phyloP scores from a whole-genome alignment of 2,797 vertebrate species.

The Petrocephalus sullivani region DNA sequence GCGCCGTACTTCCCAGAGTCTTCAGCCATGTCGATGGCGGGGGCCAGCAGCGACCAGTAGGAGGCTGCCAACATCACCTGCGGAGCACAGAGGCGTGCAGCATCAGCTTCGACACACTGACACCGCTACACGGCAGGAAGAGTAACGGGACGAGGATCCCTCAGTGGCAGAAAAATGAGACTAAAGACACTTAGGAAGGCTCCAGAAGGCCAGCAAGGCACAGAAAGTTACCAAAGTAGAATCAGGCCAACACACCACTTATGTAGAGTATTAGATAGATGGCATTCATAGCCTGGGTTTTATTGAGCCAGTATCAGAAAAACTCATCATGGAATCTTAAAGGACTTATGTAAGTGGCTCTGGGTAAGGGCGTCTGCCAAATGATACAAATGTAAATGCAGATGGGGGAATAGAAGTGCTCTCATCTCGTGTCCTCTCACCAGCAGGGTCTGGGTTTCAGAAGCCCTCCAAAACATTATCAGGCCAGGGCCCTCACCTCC shows the following conservation, averaged over 20 bases:
- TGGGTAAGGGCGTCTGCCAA: too few species aligned
- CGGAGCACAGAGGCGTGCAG: not conserved
- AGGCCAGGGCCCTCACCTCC: not conserved
- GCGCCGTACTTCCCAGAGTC: constrained; percentile 78
- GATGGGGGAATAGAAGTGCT: too few species aligned
- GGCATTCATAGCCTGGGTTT: too few species aligned
- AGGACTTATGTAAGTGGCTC: too few species aligned
- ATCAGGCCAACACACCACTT: too few species aligned
- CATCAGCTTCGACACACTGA: not conserved
- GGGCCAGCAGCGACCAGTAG: constrained; percentile 92
- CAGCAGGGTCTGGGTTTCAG: not conserved
- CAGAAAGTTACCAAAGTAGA: too few species aligned
- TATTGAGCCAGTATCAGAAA: too few species aligned
- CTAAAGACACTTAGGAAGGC: not conserved
- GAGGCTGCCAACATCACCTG: constrained; percentile 96
- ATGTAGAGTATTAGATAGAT: too few species aligned
- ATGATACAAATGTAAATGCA: too few species aligned
- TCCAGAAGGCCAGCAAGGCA: not conserved
- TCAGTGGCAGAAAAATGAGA: not conserved
- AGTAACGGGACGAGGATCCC: not conserved
- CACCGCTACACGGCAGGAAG: not conserved
- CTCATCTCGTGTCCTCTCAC: too few species aligned
- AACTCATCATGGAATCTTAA: too few species aligned
- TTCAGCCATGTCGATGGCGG: constrained; percentile 84
- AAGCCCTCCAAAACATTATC: not conserved